A percentile compares a stretch with the other conserved stretches of the same genome.
These are phyloP conservation scores for Zapornia atra DNA, from an alignment of 2,113 vertebrate species.

Conservation along the genomic window DNA sequence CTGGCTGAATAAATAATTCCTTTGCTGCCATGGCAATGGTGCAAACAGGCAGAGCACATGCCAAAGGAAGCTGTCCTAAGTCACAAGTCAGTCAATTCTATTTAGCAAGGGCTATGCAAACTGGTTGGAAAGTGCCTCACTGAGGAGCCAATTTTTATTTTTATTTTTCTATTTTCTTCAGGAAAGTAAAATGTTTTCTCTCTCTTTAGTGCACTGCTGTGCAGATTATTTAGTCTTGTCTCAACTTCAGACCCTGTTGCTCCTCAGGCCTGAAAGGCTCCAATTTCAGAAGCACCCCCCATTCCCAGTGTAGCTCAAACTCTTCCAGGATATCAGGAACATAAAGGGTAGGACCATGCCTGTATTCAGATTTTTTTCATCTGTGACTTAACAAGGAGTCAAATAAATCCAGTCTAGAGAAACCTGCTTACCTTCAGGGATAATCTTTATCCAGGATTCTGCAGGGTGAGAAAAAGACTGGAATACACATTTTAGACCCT, in stretches of 20 bases:
- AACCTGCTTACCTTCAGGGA: neutral
- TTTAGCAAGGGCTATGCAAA: constrained; percentile 74
- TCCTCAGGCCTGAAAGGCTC: neutral
- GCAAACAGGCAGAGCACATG: constrained; percentile 77
- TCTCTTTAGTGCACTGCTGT: neutral
- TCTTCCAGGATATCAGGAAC: neutral
- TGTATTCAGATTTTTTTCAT: neutral
- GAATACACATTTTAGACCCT: neutral
- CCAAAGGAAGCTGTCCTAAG: constrained; percentile 82
- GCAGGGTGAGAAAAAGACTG: neutral
- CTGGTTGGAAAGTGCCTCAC: constrained; percentile 79
- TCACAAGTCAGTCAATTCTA: constrained; percentile 84
- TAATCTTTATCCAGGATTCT: neutral
- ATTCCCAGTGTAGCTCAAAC: neutral
- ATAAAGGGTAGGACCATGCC: neutral
- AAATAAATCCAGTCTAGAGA: neutral
- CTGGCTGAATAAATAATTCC: constrained; percentile 81
- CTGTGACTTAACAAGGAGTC: neutral
- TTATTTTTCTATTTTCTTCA: constrained; percentile 52
- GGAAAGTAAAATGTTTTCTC: neutral
- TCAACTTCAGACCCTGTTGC: neutral
- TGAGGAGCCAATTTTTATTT: constrained; percentile 52
- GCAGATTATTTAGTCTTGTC: neutral
- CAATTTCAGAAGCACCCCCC: neutral
- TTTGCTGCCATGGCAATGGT: constrained; percentile 84